These are phyloP conservation scores for Neopipo cinnamomea DNA, from an alignment of 2,113 vertebrate species.

Conservation along the genomic window DNA sequence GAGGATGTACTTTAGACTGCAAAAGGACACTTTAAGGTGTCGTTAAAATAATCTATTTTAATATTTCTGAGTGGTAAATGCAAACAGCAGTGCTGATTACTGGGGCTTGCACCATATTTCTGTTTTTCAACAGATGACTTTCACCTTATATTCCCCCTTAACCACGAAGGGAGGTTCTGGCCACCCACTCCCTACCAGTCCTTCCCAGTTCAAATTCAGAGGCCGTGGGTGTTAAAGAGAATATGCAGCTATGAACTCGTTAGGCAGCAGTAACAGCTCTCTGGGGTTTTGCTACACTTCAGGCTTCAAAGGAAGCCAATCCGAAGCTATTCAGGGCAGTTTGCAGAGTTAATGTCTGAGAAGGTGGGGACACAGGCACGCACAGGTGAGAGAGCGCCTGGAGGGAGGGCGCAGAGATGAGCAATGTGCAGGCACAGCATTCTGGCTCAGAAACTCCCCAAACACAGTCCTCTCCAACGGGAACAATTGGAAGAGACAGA, in stretches of 20 bases:
- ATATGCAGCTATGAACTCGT: background rate
- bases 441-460: constrained; percentile 7
- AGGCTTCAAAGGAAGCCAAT: background rate
- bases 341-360: background rate
- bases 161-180: background rate
- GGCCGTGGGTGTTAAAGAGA: background rate
- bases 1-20: background rate
- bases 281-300: background rate
- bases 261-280: background rate
- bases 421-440: background rate
- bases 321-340: background rate
- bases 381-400: constrained; percentile 7
- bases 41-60: background rate
- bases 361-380: background rate
- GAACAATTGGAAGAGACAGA: background rate
- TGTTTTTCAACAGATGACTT: background rate
- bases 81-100: background rate
- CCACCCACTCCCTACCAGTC: background rate
- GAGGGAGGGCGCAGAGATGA: background rate
- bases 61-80: background rate
- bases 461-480: background rate
- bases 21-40: background rate
- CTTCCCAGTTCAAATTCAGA: background rate
- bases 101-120: background rate
- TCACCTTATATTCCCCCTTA: background rate